Evolutionary conservation across 2,113 vertebrate genomes (phyloP), one percentile per base, ranked within the genome.

Genomic region (Dicentrarchus labrax): DNA sequence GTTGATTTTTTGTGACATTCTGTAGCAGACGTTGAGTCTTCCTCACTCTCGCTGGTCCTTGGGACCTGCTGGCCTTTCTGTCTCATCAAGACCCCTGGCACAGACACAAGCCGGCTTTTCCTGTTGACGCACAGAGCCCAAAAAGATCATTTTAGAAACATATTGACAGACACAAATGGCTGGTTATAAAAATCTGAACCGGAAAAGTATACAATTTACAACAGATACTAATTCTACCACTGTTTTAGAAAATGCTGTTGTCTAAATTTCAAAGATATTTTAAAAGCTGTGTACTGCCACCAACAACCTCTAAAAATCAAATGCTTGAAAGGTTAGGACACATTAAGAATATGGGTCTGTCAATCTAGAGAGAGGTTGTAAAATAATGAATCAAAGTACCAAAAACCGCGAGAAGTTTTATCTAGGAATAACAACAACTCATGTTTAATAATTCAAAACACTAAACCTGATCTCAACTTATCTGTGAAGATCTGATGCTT

Each of bases 31-130:
- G 0, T 60, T 15, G 85, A 82, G 21, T 93, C 89, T 12, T 71
- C 82, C 4, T 92, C 88, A 67, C 86, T 92, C 54, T 89, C 80
- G 0, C 86, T 91, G 67, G 60, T 92, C 36, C 51, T 70, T 61
- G 76, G 17, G 8, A 24, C 2, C 4, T 48, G 17, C 16, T 13
- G 39, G 3, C 22, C 10, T 11, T 72, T 81, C 19, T 2, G 65
- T 36, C 24, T 82, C 6, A 36, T 36, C 22, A 43, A 61, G 54
- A 36, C 57, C 61, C 19, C 19, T 8, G 47, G 50, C 19, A 11
- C 45, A 73, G 73, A 60, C 30, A 57, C 68, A n/a, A 77, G 57
- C 6, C 8, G 50, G 50, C 56, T 81, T 19, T 45, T 85, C 61
- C 91, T 89, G 81, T n/a, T 72, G 60, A 81, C 3, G 24, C 2